A percentile compares a stretch with the other conserved stretches of the same genome.
phyloP scores from a whole-genome alignment of 2,113 vertebrate species.

The Chrysochloris asiatica region DNA sequence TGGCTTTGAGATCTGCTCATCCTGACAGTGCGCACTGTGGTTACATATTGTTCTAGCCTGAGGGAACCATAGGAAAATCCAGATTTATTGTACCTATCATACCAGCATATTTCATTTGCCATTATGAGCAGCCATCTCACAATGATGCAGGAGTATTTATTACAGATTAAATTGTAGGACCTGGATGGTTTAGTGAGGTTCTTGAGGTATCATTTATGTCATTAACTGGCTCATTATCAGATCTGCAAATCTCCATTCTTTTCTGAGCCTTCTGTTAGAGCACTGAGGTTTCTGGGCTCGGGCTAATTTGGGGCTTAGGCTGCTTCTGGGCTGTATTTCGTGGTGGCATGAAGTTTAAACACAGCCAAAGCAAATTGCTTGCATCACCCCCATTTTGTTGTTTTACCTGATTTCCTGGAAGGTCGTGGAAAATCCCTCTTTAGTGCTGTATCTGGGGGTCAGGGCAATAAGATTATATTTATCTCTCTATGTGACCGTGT shows the following conservation, averaged over 20 bases:
- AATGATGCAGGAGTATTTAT: slow-evolving; percentile 99
- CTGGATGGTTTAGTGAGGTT: slow-evolving; percentile 98
- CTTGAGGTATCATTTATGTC: slow-evolving; percentile 99
- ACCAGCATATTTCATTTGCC: slow-evolving; percentile 99
- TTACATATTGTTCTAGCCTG: slow-evolving; percentile 99
- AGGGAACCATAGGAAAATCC: slow-evolving; percentile 99
- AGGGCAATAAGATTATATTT: slow-evolving; percentile 15
- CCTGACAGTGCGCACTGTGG: slow-evolving; percentile 99
- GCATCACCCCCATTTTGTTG: slow-evolving; percentile 50
- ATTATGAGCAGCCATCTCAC: slow-evolving; percentile 99
- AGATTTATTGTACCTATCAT: slow-evolving; percentile 99
- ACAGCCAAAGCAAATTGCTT: slow-evolving; percentile 65
- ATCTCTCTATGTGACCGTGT: not conserved
- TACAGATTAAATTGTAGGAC: slow-evolving; percentile 99
- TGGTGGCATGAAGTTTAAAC: slow-evolving; percentile 52
- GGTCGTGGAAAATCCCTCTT: slow-evolving; percentile 31
- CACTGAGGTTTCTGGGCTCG: slow-evolving; percentile 64
- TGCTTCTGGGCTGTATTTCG: slow-evolving; percentile 49
- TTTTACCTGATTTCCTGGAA: slow-evolving; percentile 60
- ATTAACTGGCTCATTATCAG: slow-evolving; percentile 99
- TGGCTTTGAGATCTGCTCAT: slow-evolving; percentile 99
- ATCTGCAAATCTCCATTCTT: slow-evolving; percentile 93
- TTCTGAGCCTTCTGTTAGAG: slow-evolving; percentile 80
- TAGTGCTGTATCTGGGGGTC: slow-evolving; percentile 50
- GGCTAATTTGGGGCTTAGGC: slow-evolving; percentile 47